Base-by-base conservation (phyloP, 1,140 invertebrate genomes). In the Orchesella cincta region DNA sequence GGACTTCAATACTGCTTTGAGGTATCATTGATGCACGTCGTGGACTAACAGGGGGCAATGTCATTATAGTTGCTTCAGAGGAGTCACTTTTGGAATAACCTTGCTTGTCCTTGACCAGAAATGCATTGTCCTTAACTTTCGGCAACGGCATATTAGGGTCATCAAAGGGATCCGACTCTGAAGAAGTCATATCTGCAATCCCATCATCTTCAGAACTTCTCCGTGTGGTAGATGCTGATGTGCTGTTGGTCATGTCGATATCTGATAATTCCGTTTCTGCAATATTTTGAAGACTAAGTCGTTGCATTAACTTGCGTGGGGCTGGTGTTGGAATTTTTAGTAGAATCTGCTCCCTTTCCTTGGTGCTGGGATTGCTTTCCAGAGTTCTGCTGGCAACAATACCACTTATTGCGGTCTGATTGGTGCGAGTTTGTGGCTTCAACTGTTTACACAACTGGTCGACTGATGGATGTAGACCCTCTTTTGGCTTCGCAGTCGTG, bases 101-200 rank as follows among this genome's bases (percentile, higher is more conserved):
- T 67, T 5, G 62, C n/a, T 57, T 57, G 31, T 67, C 62, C 62
- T 67, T 29, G 29, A 67, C 1, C 1, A 67, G 14, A 67, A 67
- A 67, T 67, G 62, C 62, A n/a, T 67, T 67, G 1, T 67, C 62
- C 31, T 33, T 67, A 29, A 67, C 33, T 67, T 67, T 67, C 5
- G 62, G 62, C 29, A 67, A 67, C 31, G 62, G 62, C 62, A 67
- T 31, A 67, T 12, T 33, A 31, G 28, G 1, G n/a, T 67, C 62
- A 29, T 67, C 62, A 67, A 67, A 67, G 14, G 62, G 3, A 67
- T 67, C 62, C 33, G 62, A 67, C 23, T 67, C 62, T 31, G 62
- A 67, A 20, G 39, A 12, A 5, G 54, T 23, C 62, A 67, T 67
- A 29, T 67, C 62, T 31, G 62, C 62, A 67, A 67, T 67, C 12